phyloP scores from a whole-genome alignment of 2,888 invertebrate species.

The Alitta virens region DNA sequence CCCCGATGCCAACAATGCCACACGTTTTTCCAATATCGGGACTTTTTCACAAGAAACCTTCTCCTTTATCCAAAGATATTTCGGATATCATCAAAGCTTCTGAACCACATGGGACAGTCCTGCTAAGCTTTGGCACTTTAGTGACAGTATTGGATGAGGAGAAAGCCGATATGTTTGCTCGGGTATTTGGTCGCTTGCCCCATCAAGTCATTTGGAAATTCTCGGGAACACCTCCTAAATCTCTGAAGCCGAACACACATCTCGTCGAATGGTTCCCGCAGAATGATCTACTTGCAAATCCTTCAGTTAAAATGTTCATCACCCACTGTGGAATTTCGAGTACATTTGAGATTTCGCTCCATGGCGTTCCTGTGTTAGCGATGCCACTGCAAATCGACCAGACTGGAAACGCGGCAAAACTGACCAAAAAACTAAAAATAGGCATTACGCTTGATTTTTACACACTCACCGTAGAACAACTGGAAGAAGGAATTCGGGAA shows the following conservation, averaged over 20 bases:
- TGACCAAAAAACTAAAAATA: not conserved
- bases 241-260: conserved; percentile 1
- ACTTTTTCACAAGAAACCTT: too few species aligned
- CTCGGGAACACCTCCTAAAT: not conserved
- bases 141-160: conserved; percentile 5
- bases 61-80: not conserved
- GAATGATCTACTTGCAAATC: conserved; percentile 7
- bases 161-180: conserved; percentile 5
- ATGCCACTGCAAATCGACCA: conserved; percentile 7
- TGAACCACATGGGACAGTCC: conserved; percentile 6
- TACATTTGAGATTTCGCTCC: conserved; percentile 1
- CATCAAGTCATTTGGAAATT: conserved; percentile 8
- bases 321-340: conserved; percentile 14
- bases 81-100: conserved; percentile 3
- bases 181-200: not conserved
- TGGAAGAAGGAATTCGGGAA: not conserved
- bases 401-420: not conserved
- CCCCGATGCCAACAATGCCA: too few species aligned
- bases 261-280: conserved; percentile 9
- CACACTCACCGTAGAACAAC: not conserved
- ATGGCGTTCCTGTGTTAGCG: conserved; percentile 9
- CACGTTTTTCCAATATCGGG: too few species aligned
- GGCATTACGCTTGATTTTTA: not conserved
- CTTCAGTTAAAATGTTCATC: conserved; percentile 3
- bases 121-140: conserved; percentile 9